Base-by-base conservation (phyloP, 1,140 invertebrate genomes). In the Linepithema humile region DNA sequence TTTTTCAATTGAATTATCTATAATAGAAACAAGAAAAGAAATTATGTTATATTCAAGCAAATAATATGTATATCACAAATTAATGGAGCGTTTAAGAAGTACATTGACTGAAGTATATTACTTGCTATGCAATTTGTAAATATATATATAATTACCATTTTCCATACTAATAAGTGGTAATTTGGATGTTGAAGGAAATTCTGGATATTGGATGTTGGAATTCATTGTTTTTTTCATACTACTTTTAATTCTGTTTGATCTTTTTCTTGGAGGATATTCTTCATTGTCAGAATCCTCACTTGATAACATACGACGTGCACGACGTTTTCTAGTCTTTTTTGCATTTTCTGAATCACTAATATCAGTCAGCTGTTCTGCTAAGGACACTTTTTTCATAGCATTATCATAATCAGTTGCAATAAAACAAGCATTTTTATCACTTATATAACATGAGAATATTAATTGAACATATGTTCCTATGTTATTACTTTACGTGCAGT, bases 361-460 rank as follows among this genome's bases (percentile, higher is more conserved):
- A 40, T 64, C 20, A 64, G 32, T 64, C 3, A 64, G 60, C 35
- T 64, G n/a, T 40, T 64, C 35, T 23, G 60, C 35, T 6, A 40
- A 40, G 5, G 35, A 64, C 20, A 64, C 60, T 64, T 64, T 64
- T 40, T 64, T 64, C 3, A 40, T 23, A 15, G 35, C 35, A 40
- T 15, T 64, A 6, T 64, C 35, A 64, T 64, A 64, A 64, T 64
- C 35, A 40, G n/a, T n/a, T 64, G 35, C 12, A 64, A 64, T 64
- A 64, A 64, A 64, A 20, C 1, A 40, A 23, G n/a, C 23, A 23
- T 40, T 64, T 40, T 64, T 15, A 64, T 64, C 1, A n/a, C 20
- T 59, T 62, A 15, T 38, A 20, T 35, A n/a, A 35, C 10, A 6
- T 60, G 10, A 9, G 3, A 40, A 40, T 50, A 20, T 17, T 6